Evolutionary conservation across 2,888 invertebrate species (phyloP).

Genomic region (Hipparchia sbordonii): DNA sequence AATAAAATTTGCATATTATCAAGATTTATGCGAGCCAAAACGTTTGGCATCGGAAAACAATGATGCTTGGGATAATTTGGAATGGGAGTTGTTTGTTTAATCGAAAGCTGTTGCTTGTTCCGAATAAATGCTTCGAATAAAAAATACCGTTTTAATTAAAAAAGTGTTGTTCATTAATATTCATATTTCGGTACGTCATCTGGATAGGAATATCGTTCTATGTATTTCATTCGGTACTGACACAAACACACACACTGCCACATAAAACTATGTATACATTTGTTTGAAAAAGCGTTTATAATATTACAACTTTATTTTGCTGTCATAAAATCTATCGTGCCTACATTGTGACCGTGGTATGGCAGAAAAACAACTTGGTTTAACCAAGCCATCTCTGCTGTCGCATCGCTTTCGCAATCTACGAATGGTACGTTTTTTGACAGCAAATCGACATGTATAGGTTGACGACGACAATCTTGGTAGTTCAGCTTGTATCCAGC

Average conservation of each 20-base stretch:
- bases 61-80: constrained; percentile 59
- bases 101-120: constrained; percentile 35
- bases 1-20: constrained; percentile 82
- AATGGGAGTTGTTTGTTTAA: constrained; percentile 53
- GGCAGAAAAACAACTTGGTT: no score
- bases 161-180: constrained; percentile 25
- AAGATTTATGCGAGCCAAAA: constrained; percentile 71
- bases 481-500: no score
- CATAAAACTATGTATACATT: no score
- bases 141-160: constrained; percentile 20
- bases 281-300: no score
- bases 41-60: constrained; percentile 69
- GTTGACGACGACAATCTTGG: not conserved
- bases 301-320: no score
- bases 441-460: no score
- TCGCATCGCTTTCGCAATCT: no score
- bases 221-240: not conserved
- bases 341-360: no score
- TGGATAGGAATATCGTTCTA: constrained; percentile 5
- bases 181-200: constrained; percentile 20
- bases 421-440: no score
- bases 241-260: not conserved
- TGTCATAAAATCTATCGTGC: no score
- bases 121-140: constrained; percentile 10
- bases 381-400: no score